These are phyloP conservation scores for Poecile montanus DNA, from an alignment of 2,797 vertebrate genomes.

Conservation along the genomic window DNA sequence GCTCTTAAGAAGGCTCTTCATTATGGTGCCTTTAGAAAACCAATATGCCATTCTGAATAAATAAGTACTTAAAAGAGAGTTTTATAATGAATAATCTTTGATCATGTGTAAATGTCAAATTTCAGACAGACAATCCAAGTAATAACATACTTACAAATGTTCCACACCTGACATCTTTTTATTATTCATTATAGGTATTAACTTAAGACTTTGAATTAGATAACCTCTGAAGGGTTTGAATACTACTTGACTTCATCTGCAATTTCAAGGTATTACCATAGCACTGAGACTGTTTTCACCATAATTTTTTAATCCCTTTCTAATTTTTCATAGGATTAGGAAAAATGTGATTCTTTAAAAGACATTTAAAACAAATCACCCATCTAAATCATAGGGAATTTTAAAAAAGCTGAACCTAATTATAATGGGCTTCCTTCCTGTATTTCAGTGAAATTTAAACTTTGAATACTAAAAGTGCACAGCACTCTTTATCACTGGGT, in stretches of 20 bases:
- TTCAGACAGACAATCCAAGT: background rate
- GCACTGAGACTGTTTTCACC: background rate
- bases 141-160: background rate
- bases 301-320: background rate
- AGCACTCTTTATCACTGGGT: background rate
- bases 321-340: background rate
- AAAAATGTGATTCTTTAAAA: background rate
- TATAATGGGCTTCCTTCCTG: background rate
- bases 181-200: background rate
- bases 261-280: background rate
- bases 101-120: background rate
- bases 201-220: background rate
- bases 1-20: background rate
- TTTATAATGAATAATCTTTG: background rate
- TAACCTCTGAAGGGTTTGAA: background rate
- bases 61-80: background rate
- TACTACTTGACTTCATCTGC: background rate
- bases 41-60: background rate
- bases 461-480: background rate
- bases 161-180: background rate
- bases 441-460: background rate
- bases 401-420: background rate
- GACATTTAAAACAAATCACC: background rate
- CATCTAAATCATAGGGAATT: background rate
- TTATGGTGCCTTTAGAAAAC: background rate